Base-by-base conservation (phyloP, 2,888 invertebrate species). In the Agrochola lychnidis region DNA sequence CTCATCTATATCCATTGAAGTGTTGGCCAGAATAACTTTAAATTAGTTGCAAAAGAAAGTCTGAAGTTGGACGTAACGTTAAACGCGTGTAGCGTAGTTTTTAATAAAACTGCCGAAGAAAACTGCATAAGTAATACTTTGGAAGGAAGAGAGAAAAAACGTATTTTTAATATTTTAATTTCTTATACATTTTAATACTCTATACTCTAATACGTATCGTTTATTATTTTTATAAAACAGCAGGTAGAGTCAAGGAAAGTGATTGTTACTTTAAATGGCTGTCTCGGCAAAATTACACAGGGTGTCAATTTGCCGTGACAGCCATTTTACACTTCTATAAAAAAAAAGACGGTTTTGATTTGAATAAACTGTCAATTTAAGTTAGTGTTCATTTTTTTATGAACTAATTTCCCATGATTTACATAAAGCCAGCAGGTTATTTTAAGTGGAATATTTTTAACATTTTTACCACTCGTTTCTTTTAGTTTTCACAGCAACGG, bases 1-100 rank as follows among this genome's bases (percentile, higher is more conserved):
- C 64, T 78, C 80, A 79, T 85, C 81, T 77, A 85, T 79, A 77
- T 48, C 78, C 59, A 79, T 87, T 73, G 62, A 64, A 82, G 62
- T 73, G 69, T 82, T 69, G 67, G 70, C 76, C 48, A 74, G 78
- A 75, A 87, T 73, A 87, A 85, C 72, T 86, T 86, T 85, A 87
- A 86, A 87, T 85, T 83, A 78, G 83, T 86, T 85, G 63, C 59
- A 53, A 77, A 83, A 83, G 76, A 77, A 80, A 82, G 19, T 79
- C 73, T 57, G 30, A 85, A 84, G 69, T 87, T 86, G 76, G 69
- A 42, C 70, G 76, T 74, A 59, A 70, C 71, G 70, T 73, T 70
- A 77, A 82, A 79, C 82, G 76, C 80, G 74, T 76, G 68, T 74
- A 78, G 75, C 69, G 61, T 68, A 80, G 85, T 78, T 86, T 81